Percentiles rank a stretch among this genome's conserved stretches.
Evolutionary conservation across 2,888 invertebrate genomes (phyloP).

Genomic region (Exephanes ischioxanthus): DNA sequence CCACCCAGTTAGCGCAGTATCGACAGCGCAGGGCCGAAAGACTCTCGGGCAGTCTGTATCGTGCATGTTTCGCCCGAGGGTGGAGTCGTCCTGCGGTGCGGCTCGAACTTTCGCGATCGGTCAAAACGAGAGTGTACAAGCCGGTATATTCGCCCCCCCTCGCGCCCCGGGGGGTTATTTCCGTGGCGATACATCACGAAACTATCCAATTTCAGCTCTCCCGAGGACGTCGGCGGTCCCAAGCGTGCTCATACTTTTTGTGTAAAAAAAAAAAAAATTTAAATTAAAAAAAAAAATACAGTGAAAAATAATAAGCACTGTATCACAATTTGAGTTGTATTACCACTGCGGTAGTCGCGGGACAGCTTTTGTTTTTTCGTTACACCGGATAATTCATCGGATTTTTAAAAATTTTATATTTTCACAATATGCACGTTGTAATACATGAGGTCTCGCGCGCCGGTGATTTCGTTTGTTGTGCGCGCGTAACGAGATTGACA

Average conservation of each 20-base stretch:
- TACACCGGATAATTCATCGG: background rate
- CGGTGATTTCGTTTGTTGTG: background rate
- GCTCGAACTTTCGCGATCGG: slow-evolving; percentile 64
- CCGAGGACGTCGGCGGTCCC: slow-evolving; percentile 16
- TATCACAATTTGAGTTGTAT: slow-evolving; percentile 5
- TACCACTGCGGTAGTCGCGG: background rate
- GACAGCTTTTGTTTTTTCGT: background rate
- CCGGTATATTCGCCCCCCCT: slow-evolving; percentile 54
- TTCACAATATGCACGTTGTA: no score
- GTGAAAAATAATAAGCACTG: slow-evolving; percentile 38
- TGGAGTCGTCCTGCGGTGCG: slow-evolving; percentile 22
- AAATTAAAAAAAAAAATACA: background rate
- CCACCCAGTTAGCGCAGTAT: no score
- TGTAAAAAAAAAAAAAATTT: slow-evolving; percentile 31
- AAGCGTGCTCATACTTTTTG: slow-evolving; percentile 39
- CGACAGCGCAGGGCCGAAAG: background rate
- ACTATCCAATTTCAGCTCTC: slow-evolving; percentile 67
- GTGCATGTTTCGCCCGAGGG: slow-evolving; percentile 31
- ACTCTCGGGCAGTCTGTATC: slow-evolving; percentile 20
- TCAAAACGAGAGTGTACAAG: slow-evolving; percentile 58
- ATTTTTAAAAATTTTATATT: no score
- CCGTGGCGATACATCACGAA: slow-evolving; percentile 70
- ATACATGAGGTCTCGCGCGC: background rate
- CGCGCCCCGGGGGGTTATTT: slow-evolving; percentile 66
- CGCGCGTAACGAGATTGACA: slow-evolving; percentile 27